Percentiles rank a stretch among this genome's conserved stretches.
Evolutionary conservation across 2,888 invertebrate genomes (phyloP).

Genomic region (Athetis lepigone): DNA sequence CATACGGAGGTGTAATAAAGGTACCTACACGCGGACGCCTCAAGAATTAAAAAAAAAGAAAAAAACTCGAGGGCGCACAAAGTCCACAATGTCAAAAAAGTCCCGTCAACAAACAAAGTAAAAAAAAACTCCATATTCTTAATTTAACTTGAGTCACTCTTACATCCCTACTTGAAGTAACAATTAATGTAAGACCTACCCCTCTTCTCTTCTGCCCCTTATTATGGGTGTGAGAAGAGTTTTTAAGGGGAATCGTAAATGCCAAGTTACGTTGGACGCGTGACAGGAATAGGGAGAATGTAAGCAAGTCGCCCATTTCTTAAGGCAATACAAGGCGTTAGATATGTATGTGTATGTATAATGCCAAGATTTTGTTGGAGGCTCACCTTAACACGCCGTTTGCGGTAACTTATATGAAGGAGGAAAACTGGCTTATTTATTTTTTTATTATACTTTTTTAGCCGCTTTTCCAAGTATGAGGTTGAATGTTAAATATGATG

Average conservation of each 20-base stretch:
- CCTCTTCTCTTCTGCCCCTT: slow-evolving; percentile 28
- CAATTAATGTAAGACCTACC: slow-evolving; percentile 68
- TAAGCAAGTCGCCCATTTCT: slow-evolving; percentile 86
- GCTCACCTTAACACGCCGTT: slow-evolving; percentile 87
- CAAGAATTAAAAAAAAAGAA: slow-evolving; percentile 86
- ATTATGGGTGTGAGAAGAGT: slow-evolving; percentile 47
- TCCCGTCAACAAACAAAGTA: slow-evolving; percentile 89
- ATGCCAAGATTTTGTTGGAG: slow-evolving; percentile 78
- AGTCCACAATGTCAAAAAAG: slow-evolving; percentile 90
- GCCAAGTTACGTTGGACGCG: slow-evolving; percentile 76
- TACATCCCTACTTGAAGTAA: slow-evolving; percentile 83
- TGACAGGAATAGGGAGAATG: slow-evolving; percentile 80
- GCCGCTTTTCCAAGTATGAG: slow-evolving; percentile 41
- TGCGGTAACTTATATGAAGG: slow-evolving; percentile 79
- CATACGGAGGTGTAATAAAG: slow-evolving; percentile 79
- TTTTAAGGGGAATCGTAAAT: slow-evolving; percentile 60
- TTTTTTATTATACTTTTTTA: slow-evolving; percentile 50
- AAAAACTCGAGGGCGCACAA: slow-evolving; percentile 78
- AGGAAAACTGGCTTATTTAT: slow-evolving; percentile 70
- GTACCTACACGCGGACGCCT: slow-evolving; percentile 85
- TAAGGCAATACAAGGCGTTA: slow-evolving; percentile 79
- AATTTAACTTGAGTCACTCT: slow-evolving; percentile 91
- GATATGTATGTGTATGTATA: slow-evolving; percentile 86
- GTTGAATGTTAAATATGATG: slow-evolving; percentile 52
- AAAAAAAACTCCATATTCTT: slow-evolving; percentile 89